Base-by-base conservation (phyloP, 1,140 invertebrate species). In the Lasaia peninsularis region DNA sequence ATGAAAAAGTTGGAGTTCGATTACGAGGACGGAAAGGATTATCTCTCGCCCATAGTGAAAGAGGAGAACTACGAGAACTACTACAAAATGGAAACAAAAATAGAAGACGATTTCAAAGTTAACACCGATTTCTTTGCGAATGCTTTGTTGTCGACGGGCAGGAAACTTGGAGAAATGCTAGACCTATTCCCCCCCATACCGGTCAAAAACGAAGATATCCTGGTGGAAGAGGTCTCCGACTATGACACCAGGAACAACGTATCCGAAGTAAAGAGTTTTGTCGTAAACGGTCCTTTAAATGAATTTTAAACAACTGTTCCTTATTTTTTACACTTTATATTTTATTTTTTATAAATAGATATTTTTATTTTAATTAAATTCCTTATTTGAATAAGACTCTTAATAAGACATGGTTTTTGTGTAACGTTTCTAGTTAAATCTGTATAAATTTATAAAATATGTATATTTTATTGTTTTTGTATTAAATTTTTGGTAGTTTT, bases 1-100 rank as follows among this genome's bases (percentile, higher is more conserved):
- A 87, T 88, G 70, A 89, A 87, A 81, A 80, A 80, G 33, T 61
- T 79, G 20, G 75, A 87, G 20, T 83, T 89, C 56, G 86, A 89
- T 49, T 86, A 86, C 68, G 86, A 77, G 4, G 78, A 88, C 58
- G 86, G 83, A 1, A 73, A 69, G 24, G 84, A 86, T 12, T 82
- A 86, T 60, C 57, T 86, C 4, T 70, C 80, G 10, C 82, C 83
- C 10, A 74, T 86, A 18, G 73, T 88, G 44, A 86, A 78, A 21
- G 69, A 88, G n/a, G 86, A 86, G 49, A 86, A 79, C 54, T 88
- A 88, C 32, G 79, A 78, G 32, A 75, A 78, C 20, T 57, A 63
- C n/a, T 70, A 77, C 56, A 81, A 79, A 50, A 51, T 61, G 10
- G 69, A 74, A 1, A 7, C 64, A 0, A 80, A 75, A 58, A 52